These are phyloP conservation scores for Pristiophorus japonicus DNA, from an alignment of 2,113 vertebrate genomes.

Conservation along the genomic window DNA sequence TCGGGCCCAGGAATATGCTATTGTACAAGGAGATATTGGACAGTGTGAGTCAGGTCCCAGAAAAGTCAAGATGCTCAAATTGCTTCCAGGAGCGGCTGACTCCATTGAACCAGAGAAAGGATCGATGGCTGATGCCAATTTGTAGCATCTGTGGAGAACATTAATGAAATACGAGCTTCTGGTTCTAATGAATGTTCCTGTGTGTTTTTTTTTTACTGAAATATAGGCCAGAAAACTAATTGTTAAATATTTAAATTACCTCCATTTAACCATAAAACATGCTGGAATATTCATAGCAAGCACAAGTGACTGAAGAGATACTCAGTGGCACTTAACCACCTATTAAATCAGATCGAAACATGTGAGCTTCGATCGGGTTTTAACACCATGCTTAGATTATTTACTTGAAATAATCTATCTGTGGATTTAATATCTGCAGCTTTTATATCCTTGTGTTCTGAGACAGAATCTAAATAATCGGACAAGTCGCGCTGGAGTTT, in stretches of 20 bases:
- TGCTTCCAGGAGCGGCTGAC: background rate
- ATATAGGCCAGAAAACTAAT: slow-evolving; percentile 4
- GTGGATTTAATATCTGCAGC: background rate
- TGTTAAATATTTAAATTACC: background rate
- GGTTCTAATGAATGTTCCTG: background rate
- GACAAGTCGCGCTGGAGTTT: background rate
- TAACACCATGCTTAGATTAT: background rate
- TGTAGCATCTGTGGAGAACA: background rate
- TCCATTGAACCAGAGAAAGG: background rate
- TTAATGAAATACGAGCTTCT: slow-evolving; percentile 18
- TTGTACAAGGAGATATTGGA: background rate
- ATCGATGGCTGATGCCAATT: background rate
- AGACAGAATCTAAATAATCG: background rate
- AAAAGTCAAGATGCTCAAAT: background rate
- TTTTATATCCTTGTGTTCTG: background rate
- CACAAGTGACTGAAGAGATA: background rate
- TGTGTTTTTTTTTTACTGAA: background rate
- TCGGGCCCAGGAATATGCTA: background rate
- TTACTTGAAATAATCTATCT: background rate
- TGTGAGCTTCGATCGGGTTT: background rate
- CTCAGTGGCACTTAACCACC: background rate
- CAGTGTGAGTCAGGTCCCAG: background rate
- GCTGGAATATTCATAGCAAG: background rate
- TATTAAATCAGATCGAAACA: background rate
- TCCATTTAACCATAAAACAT: background rate